Conservation (phyloP, 2,797 vertebrate genomes). For the Rhinophrynus dorsalis region DNA sequence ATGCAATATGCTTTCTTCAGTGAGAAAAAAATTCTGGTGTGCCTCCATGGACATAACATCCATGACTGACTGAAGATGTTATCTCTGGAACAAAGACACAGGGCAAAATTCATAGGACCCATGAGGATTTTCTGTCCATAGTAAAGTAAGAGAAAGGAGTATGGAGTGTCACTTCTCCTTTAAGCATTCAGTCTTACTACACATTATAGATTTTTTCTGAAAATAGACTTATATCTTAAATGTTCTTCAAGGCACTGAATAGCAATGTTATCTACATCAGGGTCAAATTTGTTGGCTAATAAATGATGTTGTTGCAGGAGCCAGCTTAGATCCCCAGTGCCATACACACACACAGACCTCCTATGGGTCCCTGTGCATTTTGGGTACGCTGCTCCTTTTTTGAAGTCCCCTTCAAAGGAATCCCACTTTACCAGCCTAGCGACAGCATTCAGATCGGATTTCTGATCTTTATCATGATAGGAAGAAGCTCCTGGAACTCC, state of each 20-base stretch:
- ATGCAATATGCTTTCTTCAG: too few relatives aligned
- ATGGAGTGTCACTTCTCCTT: too few relatives aligned
- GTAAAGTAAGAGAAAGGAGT: too few relatives aligned
- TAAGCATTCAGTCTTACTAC: too few relatives aligned
- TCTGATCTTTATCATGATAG: slow-evolving; percentile 68
- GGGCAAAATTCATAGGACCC: too few relatives aligned
- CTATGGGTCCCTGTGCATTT: slow-evolving; percentile 75
- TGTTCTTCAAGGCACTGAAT: slow-evolving; percentile 83
- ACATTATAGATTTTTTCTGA: slow-evolving; percentile 51
- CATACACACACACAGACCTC: slow-evolving; percentile 79
- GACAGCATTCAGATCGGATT: slow-evolving; percentile 79
- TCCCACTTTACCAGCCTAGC: slow-evolving; percentile 85
- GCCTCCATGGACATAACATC: too few relatives aligned
- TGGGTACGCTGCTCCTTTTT: slow-evolving; percentile 74
- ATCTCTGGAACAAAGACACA: too few relatives aligned
- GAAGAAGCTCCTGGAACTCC: slow-evolving; percentile 78
- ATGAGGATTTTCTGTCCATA: too few relatives aligned
- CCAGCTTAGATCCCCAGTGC: slow-evolving; percentile 82
- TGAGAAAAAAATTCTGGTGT: too few relatives aligned
- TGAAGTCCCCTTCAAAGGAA: slow-evolving; percentile 69
- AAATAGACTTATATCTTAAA: slow-evolving; percentile 72
- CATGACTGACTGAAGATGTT: too few relatives aligned
- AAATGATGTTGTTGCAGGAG: slow-evolving; percentile 79
- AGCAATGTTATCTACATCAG: slow-evolving; percentile 71
- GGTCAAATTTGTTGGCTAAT: slow-evolving; percentile 93